A percentile compares a stretch with the other conserved stretches of the same genome.
phyloP scores from a whole-genome alignment of 2,113 vertebrate species.

The Gymnorhina tibicen region DNA sequence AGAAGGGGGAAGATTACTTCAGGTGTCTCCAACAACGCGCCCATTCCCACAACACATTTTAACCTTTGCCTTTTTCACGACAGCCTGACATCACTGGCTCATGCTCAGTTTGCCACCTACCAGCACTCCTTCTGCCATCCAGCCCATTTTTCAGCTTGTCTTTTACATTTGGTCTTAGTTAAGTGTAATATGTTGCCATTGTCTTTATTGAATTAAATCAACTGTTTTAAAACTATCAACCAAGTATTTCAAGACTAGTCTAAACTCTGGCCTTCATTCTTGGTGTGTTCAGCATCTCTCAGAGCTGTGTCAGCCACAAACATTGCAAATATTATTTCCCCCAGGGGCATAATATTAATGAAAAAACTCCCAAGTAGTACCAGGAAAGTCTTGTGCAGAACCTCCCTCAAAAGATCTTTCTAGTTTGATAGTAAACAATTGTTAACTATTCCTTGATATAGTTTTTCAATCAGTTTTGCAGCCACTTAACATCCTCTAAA shows the following conservation, averaged over 20 bases:
- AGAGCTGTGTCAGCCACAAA: background rate
- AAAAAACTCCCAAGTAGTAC: background rate
- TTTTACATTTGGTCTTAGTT: background rate
- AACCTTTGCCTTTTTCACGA: background rate
- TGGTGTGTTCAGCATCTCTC: background rate
- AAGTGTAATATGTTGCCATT: background rate
- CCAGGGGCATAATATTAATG: background rate
- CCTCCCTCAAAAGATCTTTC: background rate
- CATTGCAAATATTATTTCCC: background rate
- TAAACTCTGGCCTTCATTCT: background rate
- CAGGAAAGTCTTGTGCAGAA: background rate
- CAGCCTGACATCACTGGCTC: background rate
- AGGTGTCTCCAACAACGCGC: background rate
- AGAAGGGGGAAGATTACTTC: background rate
- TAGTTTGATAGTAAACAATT: background rate
- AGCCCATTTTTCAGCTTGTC: background rate
- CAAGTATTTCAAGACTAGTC: background rate
- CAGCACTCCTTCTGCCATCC: background rate
- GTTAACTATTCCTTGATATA: background rate
- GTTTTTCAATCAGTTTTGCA: background rate
- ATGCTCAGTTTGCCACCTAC: background rate
- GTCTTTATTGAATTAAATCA: background rate
- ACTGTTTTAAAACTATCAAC: background rate
- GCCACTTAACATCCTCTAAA: background rate
- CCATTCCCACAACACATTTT: background rate